These are phyloP conservation scores for Oncorhynchus clarkii DNA, from an alignment of 2,113 vertebrate species.

Conservation along the genomic window DNA sequence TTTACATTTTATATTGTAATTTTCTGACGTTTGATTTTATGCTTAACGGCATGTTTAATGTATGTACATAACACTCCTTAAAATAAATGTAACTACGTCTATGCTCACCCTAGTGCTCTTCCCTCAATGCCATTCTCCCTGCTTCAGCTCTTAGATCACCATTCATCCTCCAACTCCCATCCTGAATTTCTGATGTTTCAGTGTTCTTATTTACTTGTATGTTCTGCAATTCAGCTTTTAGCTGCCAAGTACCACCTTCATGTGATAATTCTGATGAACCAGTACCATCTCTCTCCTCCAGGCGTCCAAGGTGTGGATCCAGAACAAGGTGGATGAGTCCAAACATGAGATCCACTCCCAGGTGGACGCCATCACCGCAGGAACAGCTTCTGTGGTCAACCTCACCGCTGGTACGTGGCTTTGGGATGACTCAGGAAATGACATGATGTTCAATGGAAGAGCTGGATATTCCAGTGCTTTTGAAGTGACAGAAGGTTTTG, in stretches of 20 bases:
- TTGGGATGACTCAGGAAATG: not conserved
- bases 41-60: no score
- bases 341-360: conserved; percentile 99
- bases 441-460: no score
- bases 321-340: conserved; percentile 99
- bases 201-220: not conserved
- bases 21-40: not conserved
- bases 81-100: no score
- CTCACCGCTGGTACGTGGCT: conserved; percentile 89
- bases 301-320: conserved; percentile 97
- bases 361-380: conserved; percentile 97
- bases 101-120: no score
- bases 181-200: not conserved
- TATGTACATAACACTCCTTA: no score
- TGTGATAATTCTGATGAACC: not conserved
- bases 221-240: no score
- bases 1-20: not conserved
- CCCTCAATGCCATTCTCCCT: no score
- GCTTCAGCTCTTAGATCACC: no score
- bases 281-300: conserved; percentile 40
- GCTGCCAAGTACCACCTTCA: no score
- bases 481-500: not conserved
- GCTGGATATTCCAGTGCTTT: no score
- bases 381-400: conserved; percentile 97
- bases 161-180: not conserved